A percentile compares a stretch with the other conserved stretches of the same genome.
Conservation (phyloP, 2,888 invertebrate genomes). For the Conus canariensis region DNA sequence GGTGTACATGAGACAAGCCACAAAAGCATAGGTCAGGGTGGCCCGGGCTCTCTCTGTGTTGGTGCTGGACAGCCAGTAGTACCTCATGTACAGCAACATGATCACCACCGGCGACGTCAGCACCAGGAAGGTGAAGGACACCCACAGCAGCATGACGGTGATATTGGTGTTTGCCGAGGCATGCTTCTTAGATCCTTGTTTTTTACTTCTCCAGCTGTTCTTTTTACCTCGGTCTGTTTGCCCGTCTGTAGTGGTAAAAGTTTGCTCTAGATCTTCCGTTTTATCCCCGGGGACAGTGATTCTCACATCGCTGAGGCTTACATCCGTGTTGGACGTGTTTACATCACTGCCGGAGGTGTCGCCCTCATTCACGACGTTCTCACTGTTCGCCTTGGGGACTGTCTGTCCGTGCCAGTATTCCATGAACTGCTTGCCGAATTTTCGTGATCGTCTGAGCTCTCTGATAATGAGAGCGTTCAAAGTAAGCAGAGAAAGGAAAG, state of each 20-base stretch:
- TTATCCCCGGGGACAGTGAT: too few species aligned
- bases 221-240: not conserved
- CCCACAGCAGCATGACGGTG: slow-evolving; percentile 48
- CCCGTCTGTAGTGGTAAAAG: too few species aligned
- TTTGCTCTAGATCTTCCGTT: too few species aligned
- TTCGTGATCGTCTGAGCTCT: not conserved
- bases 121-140: not conserved
- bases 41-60: not conserved
- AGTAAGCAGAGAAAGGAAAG: too few species aligned
- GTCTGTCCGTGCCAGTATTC: not conserved
- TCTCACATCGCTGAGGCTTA: too few species aligned
- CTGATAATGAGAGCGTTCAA: too few species aligned
- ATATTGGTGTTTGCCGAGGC: slow-evolving; percentile 34
- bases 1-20: slow-evolving; percentile 6
- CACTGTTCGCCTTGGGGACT: too few species aligned
- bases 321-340: too few species aligned
- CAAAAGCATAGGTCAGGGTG: slow-evolving; percentile 43
- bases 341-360: too few species aligned
- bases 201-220: not conserved
- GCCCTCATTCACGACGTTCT: too few species aligned
- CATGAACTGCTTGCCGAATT: not conserved
- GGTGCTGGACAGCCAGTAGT: not conserved
- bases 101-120: slow-evolving; percentile 48
- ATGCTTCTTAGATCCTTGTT: not conserved
- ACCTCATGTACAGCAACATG: slow-evolving; percentile 42